Percentiles rank a stretch among this genome's conserved stretches.
Conservation (phyloP, 2,888 invertebrate species). For the Aplocera efformata region DNA sequence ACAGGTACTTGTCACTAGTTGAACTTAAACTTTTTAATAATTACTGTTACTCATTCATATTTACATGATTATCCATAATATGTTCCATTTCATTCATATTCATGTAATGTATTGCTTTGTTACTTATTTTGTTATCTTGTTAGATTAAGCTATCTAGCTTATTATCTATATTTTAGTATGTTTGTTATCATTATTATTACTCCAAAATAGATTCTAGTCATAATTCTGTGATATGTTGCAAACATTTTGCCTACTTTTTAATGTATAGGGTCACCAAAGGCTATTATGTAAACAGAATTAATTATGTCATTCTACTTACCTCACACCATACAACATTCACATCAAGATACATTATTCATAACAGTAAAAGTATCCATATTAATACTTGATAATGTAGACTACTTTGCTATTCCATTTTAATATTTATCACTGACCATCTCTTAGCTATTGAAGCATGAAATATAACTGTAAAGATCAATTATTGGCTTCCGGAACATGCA, state of each 20-base stretch:
- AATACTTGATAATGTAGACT: constrained; percentile 33
- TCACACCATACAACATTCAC: constrained; percentile 12
- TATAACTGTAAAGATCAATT: constrained; percentile 37
- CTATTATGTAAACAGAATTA: constrained; percentile 17
- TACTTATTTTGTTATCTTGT: constrained; percentile 27
- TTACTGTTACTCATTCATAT: too few relatives aligned
- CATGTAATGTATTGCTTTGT: constrained; percentile 12
- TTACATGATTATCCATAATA: too few relatives aligned
- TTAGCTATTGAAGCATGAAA: constrained; percentile 55
- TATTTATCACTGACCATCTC: constrained; percentile 47
- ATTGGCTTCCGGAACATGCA: constrained; percentile 1
- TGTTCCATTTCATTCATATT: too few relatives aligned
- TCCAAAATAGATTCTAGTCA: neutral
- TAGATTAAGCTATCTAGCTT: constrained; percentile 28
- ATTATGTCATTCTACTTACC: constrained; percentile 9
- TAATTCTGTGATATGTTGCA: neutral
- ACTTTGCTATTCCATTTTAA: constrained; percentile 41
- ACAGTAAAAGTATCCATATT: constrained; percentile 36
- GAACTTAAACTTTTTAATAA: constrained; percentile 11
- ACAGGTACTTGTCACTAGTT: constrained; percentile 47
- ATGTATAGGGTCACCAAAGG: neutral
- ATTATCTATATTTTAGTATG: constrained; percentile 23
- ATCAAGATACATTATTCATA: constrained; percentile 32
- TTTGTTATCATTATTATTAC: constrained; percentile 11
- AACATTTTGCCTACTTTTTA: neutral